These are phyloP conservation scores for Onychostruthus taczanowskii DNA, from an alignment of 2,113 vertebrate species.

Conservation along the genomic window DNA sequence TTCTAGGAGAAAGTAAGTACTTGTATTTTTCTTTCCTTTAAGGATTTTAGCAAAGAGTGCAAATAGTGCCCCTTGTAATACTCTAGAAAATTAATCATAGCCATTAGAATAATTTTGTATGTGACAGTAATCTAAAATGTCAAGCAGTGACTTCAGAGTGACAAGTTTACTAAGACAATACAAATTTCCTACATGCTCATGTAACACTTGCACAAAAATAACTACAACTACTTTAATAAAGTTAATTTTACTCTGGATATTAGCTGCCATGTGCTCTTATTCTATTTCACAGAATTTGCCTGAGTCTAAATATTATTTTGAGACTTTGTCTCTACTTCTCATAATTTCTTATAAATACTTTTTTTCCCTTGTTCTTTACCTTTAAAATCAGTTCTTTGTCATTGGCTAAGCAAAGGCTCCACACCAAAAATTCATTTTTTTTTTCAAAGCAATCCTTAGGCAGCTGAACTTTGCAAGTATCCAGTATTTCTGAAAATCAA, in stretches of 20 bases:
- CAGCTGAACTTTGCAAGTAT: neutral
- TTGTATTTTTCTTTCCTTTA: neutral
- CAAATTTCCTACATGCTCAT: neutral
- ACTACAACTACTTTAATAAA: neutral
- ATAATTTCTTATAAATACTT: neutral
- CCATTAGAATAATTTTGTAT: neutral
- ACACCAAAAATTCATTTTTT: neutral
- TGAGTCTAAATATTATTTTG: neutral
- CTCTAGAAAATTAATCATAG: neutral
- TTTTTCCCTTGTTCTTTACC: neutral
- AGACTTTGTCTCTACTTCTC: neutral
- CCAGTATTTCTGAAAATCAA: slow-evolving; percentile 5
- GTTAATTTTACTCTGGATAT: neutral
- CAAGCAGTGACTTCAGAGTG: neutral
- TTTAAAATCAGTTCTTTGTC: neutral
- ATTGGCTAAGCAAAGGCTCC: neutral
- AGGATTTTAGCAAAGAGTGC: neutral
- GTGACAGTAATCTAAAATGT: neutral
- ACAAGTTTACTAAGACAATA: neutral
- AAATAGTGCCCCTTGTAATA: neutral
- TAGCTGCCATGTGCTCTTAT: neutral
- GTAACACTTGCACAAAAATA: neutral
- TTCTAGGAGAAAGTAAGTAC: neutral
- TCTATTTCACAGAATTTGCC: neutral
- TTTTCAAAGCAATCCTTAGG: neutral